These are phyloP conservation scores for Helicoverpa armigera DNA, from an alignment of 1,140 invertebrate species.

Conservation along the genomic window DNA sequence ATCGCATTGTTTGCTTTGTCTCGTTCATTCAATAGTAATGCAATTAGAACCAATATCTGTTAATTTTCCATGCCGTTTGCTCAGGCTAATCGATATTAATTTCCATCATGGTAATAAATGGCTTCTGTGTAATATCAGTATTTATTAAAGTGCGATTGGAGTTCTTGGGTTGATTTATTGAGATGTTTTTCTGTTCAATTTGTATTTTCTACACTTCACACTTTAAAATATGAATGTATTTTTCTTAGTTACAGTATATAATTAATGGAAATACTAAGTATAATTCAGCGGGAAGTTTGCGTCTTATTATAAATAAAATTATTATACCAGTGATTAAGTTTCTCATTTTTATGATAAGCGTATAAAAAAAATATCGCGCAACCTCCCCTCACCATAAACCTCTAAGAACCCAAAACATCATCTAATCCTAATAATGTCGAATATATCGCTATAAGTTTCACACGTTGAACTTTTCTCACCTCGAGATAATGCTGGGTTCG, in stretches of 20 bases:
- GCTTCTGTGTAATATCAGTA: neutral
- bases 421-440: constrained; percentile 37
- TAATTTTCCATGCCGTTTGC: constrained; percentile 29
- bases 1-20: constrained; percentile 1
- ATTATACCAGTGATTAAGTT: too few relatives aligned
- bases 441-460: constrained; percentile 29
- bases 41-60: constrained; percentile 34
- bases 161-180: neutral
- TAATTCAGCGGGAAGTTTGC: too few relatives aligned
- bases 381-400: neutral
- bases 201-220: too few relatives aligned
- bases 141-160: constrained; percentile 1
- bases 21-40: constrained; percentile 34
- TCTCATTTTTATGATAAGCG: too few relatives aligned
- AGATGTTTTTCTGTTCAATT: neutral
- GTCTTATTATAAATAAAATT: too few relatives aligned
- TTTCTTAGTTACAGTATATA: too few relatives aligned
- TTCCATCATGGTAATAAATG: neutral
- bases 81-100: constrained; percentile 10
- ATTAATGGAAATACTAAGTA: too few relatives aligned
- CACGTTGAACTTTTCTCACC: constrained; percentile 58
- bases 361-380: too few relatives aligned
- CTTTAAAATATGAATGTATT: too few relatives aligned
- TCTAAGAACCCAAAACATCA: neutral
- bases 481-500: constrained; percentile 69